Evolutionary conservation across 2,888 invertebrate genomes (phyloP), one percentile per base, ranked within the genome.

Genomic region (Platerodrilus igneus): DNA sequence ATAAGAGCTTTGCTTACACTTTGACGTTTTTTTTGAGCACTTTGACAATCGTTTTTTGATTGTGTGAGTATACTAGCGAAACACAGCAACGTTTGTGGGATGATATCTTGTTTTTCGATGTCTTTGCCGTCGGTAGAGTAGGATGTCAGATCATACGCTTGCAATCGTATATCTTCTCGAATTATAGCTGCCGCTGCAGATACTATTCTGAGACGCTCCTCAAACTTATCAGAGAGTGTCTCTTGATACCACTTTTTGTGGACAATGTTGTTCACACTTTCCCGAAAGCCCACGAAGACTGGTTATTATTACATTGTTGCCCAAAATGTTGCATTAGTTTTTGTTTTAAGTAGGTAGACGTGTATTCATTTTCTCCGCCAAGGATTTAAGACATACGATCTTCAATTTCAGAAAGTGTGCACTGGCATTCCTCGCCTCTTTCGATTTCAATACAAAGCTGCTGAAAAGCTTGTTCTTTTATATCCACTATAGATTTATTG

Each of bases 361-460:
- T 13, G 16, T 27, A 27, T 27, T 16, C 27, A 14, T n/a, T 3
- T 15, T 29, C 18, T 18, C 29, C 29, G 6, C 16, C 15, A 27
- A 27, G 27, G 27, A 27, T 27, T 27, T 27, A n/a, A 27, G 27
- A 27, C 27, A 27, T 27, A 27, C 27, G 27, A 27, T 27, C 27
- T 27, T 15, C 8, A 14, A 27, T 7, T 27, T 27, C 27, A 15
- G 27, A 15, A 27, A 27, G 27, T 27, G 27, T 27, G 6, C 8
- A 27, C 4, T 27, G 15, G 14, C 25, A n/a, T n/a, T 25, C 25
- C 25, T 25, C 25, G 11, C 25, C n/a, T 13, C 11, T 25, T 7
- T 25, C 25, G 25, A 25, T 25, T 14, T 25, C 25, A 25, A 25
- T 25, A 27, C 27, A 27, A 14, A 27, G 27, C 15, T 27, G 14